phyloP scores from a whole-genome alignment of 92 coral and sea anemone genomes.

The Epizoanthus ramosus region DNA sequence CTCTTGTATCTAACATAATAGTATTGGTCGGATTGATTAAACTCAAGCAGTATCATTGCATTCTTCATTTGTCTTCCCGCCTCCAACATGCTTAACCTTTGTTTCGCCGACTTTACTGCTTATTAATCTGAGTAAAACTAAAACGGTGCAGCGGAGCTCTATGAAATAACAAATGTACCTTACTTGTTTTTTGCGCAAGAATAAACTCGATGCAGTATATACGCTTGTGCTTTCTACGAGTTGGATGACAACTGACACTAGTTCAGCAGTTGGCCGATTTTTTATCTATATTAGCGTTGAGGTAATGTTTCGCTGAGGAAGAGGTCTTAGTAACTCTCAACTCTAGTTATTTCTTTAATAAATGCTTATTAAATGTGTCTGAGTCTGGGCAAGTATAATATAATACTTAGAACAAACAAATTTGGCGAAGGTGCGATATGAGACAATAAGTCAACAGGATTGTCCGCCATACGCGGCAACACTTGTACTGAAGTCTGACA shows the following conservation, averaged over 20 bases:
- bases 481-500: neutral
- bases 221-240: neutral
- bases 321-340: neutral
- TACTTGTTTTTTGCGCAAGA: neutral
- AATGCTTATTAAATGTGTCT: conserved; percentile 34
- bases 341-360: conserved; percentile 9
- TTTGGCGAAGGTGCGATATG: conserved; percentile 33
- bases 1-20: too few species aligned
- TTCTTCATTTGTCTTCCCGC: too few species aligned
- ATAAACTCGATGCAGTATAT: neutral
- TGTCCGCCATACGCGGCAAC: neutral
- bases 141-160: neutral
- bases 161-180: neutral
- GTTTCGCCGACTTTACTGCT: too few species aligned
- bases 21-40: too few species aligned
- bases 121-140: neutral
- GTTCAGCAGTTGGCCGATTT: neutral
- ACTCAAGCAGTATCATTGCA: too few species aligned
- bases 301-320: neutral
- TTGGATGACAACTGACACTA: neutral
- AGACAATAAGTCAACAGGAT: conserved; percentile 30
- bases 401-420: conserved; percentile 11
- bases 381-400: conserved; percentile 3
- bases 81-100: too few species aligned
- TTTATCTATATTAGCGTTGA: neutral